phyloP scores from a whole-genome alignment of 2,113 vertebrate species.

The Perognathus longimembris region DNA sequence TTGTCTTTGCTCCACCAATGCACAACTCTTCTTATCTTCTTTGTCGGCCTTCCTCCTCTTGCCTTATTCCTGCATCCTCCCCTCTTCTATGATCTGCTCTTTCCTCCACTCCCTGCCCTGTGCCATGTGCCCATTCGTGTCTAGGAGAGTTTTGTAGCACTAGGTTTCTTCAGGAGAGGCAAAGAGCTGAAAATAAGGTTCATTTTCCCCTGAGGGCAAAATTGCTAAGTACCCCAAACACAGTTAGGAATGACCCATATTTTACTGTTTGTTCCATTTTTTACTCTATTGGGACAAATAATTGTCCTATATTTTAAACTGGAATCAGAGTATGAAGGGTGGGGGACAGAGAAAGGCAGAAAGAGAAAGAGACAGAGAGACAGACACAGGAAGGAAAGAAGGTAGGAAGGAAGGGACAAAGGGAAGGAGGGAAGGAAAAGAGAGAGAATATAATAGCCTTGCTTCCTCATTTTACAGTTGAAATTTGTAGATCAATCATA shows the following conservation, averaged over 20 bases:
- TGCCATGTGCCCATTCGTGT: not conserved
- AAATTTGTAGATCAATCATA: not conserved
- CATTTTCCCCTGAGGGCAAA: conserved; percentile 54
- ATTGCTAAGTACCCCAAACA: conserved; percentile 68
- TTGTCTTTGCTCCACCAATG: not conserved
- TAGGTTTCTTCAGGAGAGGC: conserved; percentile 22
- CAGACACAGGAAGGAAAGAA: not conserved
- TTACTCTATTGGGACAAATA: conserved; percentile 69
- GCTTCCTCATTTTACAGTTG: not conserved
- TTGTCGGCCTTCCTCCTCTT: not conserved
- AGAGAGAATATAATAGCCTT: not conserved
- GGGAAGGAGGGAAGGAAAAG: not conserved
- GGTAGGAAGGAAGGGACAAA: not conserved
- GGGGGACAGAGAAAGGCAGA: too few species aligned
- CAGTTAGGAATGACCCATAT: conserved; percentile 70
- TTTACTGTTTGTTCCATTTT: conserved; percentile 79
- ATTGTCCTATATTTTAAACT: conserved; percentile 76
- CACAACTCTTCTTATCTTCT: not conserved
- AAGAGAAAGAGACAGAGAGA: not conserved
- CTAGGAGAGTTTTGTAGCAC: not conserved
- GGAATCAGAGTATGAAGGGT: not conserved
- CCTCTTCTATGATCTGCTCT: not conserved
- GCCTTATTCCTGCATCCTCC: not conserved
- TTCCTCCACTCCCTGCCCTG: not conserved
- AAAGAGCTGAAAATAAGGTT: conserved; percentile 50